Conservation (phyloP, 2,888 invertebrate genomes). For the Conomelus anceps region DNA sequence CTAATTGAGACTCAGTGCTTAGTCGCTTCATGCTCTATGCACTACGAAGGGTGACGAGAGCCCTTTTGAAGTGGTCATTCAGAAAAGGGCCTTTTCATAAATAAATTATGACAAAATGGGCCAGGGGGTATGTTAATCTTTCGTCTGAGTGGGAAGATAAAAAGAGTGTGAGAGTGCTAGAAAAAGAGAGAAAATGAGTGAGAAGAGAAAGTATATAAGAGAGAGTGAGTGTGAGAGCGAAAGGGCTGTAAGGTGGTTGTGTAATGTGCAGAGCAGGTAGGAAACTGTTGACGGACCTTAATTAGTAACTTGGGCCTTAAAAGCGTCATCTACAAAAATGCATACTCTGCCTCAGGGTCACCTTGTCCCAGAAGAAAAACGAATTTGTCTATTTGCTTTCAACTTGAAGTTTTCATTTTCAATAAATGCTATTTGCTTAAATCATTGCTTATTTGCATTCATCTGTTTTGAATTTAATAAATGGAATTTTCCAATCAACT, state of each 20-base stretch:
- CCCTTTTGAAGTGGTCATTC: slow-evolving; percentile 11
- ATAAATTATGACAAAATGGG: slow-evolving; percentile 7
- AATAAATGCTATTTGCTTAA: too few relatives aligned
- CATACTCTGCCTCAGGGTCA: neutral
- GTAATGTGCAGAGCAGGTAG: too few relatives aligned
- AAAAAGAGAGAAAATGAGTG: neutral
- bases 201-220: neutral
- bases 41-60: neutral
- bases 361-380: neutral
- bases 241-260: too few relatives aligned
- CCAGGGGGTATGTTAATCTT: neutral
- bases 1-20: neutral
- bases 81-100: slow-evolving; percentile 1
- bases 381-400: too few relatives aligned
- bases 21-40: neutral
- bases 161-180: neutral
- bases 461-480: too few relatives aligned
- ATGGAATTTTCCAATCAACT: too few relatives aligned
- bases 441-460: too few relatives aligned
- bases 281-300: neutral
- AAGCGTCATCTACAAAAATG: neutral
- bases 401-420: too few relatives aligned
- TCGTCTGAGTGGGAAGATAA: neutral
- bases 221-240: neutral
- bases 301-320: neutral